Percentiles rank a stretch among this genome's conserved stretches.
These are phyloP conservation scores for Sebastes iracundus DNA, from an alignment of 2,797 vertebrate genomes.

Conservation along the genomic window DNA sequence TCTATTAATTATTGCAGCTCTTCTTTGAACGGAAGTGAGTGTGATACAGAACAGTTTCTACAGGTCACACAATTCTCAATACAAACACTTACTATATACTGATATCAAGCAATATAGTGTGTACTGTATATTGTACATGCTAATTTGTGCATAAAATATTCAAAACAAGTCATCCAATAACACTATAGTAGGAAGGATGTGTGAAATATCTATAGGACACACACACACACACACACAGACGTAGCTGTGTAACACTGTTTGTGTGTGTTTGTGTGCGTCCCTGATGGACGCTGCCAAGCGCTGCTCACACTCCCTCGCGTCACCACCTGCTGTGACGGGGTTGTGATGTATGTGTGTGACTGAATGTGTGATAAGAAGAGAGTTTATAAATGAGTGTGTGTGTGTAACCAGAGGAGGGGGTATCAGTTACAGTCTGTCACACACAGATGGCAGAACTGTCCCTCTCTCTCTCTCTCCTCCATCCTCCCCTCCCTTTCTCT, in stretches of 20 bases:
- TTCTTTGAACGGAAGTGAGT: not conserved
- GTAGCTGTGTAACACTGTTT: not conserved
- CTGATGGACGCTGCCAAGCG: constrained; percentile 43
- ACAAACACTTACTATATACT: not conserved
- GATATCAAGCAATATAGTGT: not conserved
- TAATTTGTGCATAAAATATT: not conserved
- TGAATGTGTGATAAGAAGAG: constrained; percentile 25
- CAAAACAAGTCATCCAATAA: not conserved
- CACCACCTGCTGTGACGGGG: constrained; percentile 63
- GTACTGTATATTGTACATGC: too few relatives aligned
- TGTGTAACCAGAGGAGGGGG: constrained; percentile 50
- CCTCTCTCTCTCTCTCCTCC: not conserved
- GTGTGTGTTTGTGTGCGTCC: not conserved
- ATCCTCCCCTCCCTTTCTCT: not conserved
- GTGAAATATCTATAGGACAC: constrained; percentile 18
- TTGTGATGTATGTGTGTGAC: constrained; percentile 18
- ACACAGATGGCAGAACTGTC: constrained; percentile 76
- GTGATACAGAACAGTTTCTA: not conserved
- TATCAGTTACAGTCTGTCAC: constrained; percentile 78
- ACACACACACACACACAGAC: not conserved
- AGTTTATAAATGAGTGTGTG: constrained; percentile 20
- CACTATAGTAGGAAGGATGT: not conserved
- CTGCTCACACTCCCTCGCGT: constrained; percentile 49
- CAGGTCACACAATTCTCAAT: not conserved
- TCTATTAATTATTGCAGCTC: accelerated